Evolutionary conservation across 2,797 vertebrate species (phyloP), one percentile per base, ranked within the genome.

Genomic region (Sebastes diploproa): DNA sequence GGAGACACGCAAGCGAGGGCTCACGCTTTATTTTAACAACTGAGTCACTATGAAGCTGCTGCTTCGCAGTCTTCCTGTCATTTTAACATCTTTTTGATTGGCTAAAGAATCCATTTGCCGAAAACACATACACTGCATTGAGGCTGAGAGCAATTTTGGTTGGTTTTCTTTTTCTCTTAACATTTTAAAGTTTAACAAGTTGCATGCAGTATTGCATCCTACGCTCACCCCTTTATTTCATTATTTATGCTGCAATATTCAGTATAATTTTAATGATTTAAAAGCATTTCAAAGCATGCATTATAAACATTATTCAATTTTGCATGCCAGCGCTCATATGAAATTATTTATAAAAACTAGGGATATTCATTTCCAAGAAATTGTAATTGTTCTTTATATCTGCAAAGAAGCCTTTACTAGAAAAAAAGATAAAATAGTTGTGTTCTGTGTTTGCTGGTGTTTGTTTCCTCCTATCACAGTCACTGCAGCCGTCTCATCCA

Each of bases 41-140:
- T 62, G 64, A 79, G 50, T 87, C 79, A 81, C 66, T 36, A 12
- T 1, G n/a, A 63, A 2, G 30, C 54, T 58, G 36, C 58, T 63
- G 14, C 38, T 46, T 1, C 1, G 3, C 4, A 7, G 1, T 46
- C 60, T 36, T 77, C 18, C 27, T 32, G 38, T 29, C 16, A 29
- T 62, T 12, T 34, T 12, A 29, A 18, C 11, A 62, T 55, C 59
- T 63, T 73, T 11, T 60, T 7, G 29, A 70, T 1, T 8, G 11
- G 34, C 3, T 23, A 38, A 59, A 66, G n/a, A 7, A 7, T 27
- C 12, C 3, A 23, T 25, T 30, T 52, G 12, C 12, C 25, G 5
- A 1, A 20, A 54, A 59, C 22, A 36, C 38, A 20, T 18, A 16
- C 30, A 14, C 7, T 69, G 32, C 12, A 27, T 4, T 38, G 13